Percentiles rank a stretch among this genome's conserved stretches.
Evolutionary conservation across 2,797 vertebrate species (phyloP).

Genomic region (Otus scops): DNA sequence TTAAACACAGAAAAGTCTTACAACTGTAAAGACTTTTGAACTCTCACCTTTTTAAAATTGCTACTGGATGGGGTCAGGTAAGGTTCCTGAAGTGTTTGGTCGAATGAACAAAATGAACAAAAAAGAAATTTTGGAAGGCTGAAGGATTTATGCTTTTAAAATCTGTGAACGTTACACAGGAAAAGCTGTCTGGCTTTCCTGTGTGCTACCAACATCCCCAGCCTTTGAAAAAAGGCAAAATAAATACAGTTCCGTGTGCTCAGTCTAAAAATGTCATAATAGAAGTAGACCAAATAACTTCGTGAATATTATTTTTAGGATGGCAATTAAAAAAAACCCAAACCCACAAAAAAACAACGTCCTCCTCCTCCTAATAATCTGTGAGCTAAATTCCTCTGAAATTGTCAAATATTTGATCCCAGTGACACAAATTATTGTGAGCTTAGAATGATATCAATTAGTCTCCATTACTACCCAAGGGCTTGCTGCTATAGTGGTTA

Average conservation of each 20-base stretch:
- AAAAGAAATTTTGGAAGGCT: not conserved
- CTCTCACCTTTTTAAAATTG: not conserved
- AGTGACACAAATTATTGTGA: slow-evolving; percentile 6
- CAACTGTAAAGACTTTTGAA: not conserved
- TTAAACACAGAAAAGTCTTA: not conserved
- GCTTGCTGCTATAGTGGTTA: slow-evolving; percentile 10
- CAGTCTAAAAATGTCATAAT: not conserved
- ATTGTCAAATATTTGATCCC: not conserved
- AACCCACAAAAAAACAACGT: not conserved
- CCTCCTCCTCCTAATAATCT: not conserved
- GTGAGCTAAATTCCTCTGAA: slow-evolving; percentile 11
- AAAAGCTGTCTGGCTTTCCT: not conserved
- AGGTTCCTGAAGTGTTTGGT: not conserved
- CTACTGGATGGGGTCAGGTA: not conserved
- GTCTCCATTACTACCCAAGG: not conserved
- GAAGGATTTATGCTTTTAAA: not conserved
- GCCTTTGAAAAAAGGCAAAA: not conserved
- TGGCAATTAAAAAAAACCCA: not conserved
- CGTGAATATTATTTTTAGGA: not conserved
- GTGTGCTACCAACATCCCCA: not conserved
- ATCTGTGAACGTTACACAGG: not conserved
- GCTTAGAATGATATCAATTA: slow-evolving; percentile 29
- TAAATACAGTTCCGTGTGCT: not conserved
- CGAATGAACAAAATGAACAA: not conserved
- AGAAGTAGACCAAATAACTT: not conserved